A percentile compares a stretch with the other conserved stretches of the same genome.
phyloP scores from a whole-genome alignment of 2,113 vertebrate species.

The Cygnus atratus region DNA sequence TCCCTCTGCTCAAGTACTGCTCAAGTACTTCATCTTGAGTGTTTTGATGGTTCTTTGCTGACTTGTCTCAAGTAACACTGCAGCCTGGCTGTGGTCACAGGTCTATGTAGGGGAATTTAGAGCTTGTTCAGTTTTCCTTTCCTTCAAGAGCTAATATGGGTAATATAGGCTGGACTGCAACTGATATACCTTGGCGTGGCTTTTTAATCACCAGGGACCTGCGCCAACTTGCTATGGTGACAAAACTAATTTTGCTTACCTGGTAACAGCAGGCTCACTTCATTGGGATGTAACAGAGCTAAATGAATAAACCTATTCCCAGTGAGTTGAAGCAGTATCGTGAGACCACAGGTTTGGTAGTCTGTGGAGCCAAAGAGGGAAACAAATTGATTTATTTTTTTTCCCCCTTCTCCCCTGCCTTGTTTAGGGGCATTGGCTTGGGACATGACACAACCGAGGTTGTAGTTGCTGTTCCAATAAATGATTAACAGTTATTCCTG shows the following conservation, averaged over 20 bases:
- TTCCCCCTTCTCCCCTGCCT: accelerated
- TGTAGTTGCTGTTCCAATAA: not conserved
- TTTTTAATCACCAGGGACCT: not conserved
- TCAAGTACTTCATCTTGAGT: not conserved
- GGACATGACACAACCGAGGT: not conserved
- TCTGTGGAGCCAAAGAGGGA: not conserved
- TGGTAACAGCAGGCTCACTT: not conserved
- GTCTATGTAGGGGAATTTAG: not conserved
- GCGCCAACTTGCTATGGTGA: not conserved
- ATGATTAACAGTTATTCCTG: constrained; percentile 2
- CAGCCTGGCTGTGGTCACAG: not conserved
- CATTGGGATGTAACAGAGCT: not conserved
- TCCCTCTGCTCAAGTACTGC: no score
- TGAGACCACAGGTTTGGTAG: not conserved
- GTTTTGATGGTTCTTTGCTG: not conserved
- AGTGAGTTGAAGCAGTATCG: not conserved
- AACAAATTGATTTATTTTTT: not conserved
- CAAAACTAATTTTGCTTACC: not conserved
- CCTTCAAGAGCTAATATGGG: not conserved
- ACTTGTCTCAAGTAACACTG: not conserved
- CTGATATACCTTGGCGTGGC: not conserved
- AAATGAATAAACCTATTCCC: not conserved
- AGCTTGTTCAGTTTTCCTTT: not conserved
- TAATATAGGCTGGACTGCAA: not conserved
- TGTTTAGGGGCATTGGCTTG: not conserved